Evolutionary conservation across 2,888 invertebrate genomes (phyloP), one percentile per base, ranked within the genome.

Genomic region (Diachrysia chrysitis): DNA sequence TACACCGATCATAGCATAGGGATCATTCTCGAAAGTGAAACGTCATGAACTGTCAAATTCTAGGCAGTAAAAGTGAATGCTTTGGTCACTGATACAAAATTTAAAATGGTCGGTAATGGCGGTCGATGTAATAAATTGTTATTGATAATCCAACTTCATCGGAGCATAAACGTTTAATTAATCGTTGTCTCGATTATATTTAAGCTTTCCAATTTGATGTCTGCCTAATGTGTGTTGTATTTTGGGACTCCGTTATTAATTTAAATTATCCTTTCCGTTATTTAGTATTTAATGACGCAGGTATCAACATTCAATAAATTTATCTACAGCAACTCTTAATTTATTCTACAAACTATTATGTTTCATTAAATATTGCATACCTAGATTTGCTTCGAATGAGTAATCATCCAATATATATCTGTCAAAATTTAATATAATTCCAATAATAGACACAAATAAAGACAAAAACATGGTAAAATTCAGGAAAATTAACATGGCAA

Each of bases 61-160:
- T 75, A 78, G 69, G 69, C 67, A 75, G 75, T 77, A 76, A 78
- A 81, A 85, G 69, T 76, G 81, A 83, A 73, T 71, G 71, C 73
- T 72, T 70, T 70, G 60, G 57, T 66, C 58, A 51, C 32, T 56
- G 55, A 55, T 71, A 73, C 73, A 67, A 76, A 64, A 67, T 74
- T 78, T 70, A 64, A 71, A 83, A 81, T 81, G 76, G 79, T 59
- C 12, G 69, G 58, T 46, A 66, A 69, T 69, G 71, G 69, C 73
- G 69, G 67, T 63, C 67, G 68, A 67, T 71, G 63, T 64, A 61
- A 82, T 76, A 73, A 79, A 79, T 79, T 68, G 70, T 76, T 74
- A 82, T 79, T 69, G 69, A 60, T 80, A 81, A 82, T 81, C 77
- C 68, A 63, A 69, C 63, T 65, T 73, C 79, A 81, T 70, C 76